Evolutionary conservation across 64 coral and sea anemone species (phyloP), one percentile per base, ranked within the genome.

Genomic region (Cladopsammia gracilis): DNA sequence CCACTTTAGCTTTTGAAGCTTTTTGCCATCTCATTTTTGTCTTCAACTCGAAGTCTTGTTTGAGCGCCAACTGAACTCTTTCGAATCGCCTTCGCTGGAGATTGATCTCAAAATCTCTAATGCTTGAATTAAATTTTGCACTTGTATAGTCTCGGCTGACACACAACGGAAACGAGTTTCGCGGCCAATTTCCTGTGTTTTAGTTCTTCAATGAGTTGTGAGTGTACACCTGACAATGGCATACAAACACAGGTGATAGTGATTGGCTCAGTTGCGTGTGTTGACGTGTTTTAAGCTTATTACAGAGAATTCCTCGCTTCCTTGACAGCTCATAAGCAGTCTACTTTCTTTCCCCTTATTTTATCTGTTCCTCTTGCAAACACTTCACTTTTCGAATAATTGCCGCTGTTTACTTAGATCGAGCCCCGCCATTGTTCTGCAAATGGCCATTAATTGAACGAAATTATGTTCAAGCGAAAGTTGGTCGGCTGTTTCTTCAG

Each of bases 381-480:
- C 92, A 94, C 73, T 58, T 80, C 75, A 87, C 92, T 89, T 54
- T 82, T 57, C 64, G 91, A 94, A 94, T 94, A 94, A 94, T 94
- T 89, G 75, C 62, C 51, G 52, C 14, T 94, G 92, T 94, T 94
- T 79, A 94, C 84, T 64, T 85, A 94, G 86, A 89, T 81, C 74
- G 73, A 70, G 53, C 73, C 45, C 66, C 16, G 18, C 70, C 75
- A 94, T 94, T 94, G 92, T 94, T 89, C 77, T 62, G 18, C 85
- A 88, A 94, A 94, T 94, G 84, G 92, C 60, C 92, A 89, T 86
- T 94, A 94, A 94, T 94, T 94, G 92, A 94, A 94, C 92, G 64
- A 94, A 94, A 94, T 94, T 89, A 89, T 94, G 74, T 88, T 62
- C 72, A 56, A 70, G 48, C 73, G 92, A 89, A 94, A 88, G 73